phyloP scores from a whole-genome alignment of 2,888 invertebrate genomes.

The Drosophila antonietae region DNA sequence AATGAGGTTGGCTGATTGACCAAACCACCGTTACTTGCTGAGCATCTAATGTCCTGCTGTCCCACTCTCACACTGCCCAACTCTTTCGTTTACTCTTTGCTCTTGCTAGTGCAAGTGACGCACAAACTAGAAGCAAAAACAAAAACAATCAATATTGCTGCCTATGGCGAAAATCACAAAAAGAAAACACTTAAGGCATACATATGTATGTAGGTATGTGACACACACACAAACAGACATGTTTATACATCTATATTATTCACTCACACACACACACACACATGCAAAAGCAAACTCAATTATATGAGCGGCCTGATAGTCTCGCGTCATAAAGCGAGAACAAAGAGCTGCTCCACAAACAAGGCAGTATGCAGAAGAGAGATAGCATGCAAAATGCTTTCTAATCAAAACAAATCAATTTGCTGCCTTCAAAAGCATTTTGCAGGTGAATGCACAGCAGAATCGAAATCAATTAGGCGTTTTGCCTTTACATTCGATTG shows the following conservation, averaged over 20 bases:
- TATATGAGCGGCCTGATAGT: conserved; percentile 46
- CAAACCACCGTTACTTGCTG: conserved; percentile 46
- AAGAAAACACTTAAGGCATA: conserved; percentile 41
- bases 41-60: background rate
- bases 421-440: conserved; percentile 41
- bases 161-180: conserved; percentile 53
- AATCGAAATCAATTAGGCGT: conserved; percentile 31
- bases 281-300: conserved; percentile 24
- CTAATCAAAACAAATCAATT: conserved; percentile 69
- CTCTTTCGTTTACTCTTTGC: conserved; percentile 1
- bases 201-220: background rate
- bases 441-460: conserved; percentile 59
- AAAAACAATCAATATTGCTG: conserved; percentile 63
- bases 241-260: background rate
- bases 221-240: background rate
- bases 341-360: conserved; percentile 44
- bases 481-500: conserved; percentile 8
- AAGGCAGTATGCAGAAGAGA: conserved; percentile 16
- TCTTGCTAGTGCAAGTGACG: conserved; percentile 48
- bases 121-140: conserved; percentile 28
- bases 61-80: conserved; percentile 6
- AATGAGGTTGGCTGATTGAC: conserved; percentile 15
- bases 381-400: conserved; percentile 43
- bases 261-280: conserved; percentile 1
- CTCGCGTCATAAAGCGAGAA: conserved; percentile 57